Evolutionary conservation across 2,113 vertebrate species (phyloP), one percentile per base, ranked within the genome.

Genomic region (Psilopsiagon aymara): DNA sequence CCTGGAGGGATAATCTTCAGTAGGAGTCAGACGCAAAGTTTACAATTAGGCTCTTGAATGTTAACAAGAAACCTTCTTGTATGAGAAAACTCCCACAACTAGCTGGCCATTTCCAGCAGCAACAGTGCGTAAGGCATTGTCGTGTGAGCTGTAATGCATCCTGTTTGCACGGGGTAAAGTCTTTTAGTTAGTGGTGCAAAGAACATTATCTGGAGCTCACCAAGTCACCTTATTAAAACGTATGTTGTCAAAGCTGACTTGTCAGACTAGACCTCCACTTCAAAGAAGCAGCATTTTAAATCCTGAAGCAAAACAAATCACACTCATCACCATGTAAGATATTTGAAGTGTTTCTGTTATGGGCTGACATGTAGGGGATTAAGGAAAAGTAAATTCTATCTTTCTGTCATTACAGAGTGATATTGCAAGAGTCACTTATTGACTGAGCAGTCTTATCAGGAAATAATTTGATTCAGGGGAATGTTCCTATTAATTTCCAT

Each of bases 391-490:
- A 13, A 82, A 70, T 80, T 18, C 35, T 96, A 10, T 37, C 24
- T 77, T 91, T 93, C 33, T 77, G 63, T 64, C 49, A 52, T 49
- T 92, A 62, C 14, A 78, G 46, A 90, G 66, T 17, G 44, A 57
- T 85, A 88, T 44, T 90, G 27, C 41, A 71, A 74, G 60, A 93
- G 67, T 71, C 87, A 70, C 27, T 94, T 94, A 95, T 77, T 94
- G 95, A 93, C 86, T 82, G 57, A 95, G 19, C 39, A 55, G 21
- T 43, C 60, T 89, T 89, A 94, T 66, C 43, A 78, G 41, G 63
- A 92, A 95, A 89, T 87, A 96, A 96, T 93, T 84, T 79, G 74
- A 95, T 95, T 92, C 17, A 43, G 20, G 59, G 31, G 90, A 94
- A 81, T 77, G 60, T 57, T 93, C 70, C 51, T 95, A 82, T 93